phyloP scores from a whole-genome alignment of 2,113 vertebrate species.

The Heterotis niloticus region DNA sequence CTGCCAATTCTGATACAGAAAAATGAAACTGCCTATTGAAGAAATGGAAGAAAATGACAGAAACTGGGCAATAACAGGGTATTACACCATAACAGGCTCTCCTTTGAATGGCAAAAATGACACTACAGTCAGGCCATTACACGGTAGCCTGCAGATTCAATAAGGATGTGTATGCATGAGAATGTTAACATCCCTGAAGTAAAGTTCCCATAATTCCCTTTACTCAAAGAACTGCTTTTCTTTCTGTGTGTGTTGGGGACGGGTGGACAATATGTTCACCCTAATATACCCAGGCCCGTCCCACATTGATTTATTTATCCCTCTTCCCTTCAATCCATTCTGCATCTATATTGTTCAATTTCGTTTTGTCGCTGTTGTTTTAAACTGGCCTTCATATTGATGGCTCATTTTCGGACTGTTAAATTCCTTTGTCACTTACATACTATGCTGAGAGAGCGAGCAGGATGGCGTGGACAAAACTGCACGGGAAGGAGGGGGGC shows the following conservation, averaged over 20 bases:
- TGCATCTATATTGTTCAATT: background rate
- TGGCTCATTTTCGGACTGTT: background rate
- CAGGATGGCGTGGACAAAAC: background rate
- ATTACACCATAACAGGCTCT: background rate
- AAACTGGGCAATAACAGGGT: background rate
- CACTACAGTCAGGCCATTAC: background rate
- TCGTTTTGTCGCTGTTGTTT: background rate
- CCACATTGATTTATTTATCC: background rate
- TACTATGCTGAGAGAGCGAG: background rate
- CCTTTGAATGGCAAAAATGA: background rate
- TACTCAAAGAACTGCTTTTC: background rate
- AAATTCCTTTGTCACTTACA: conserved; percentile 5
- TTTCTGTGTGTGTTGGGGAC: too few relatives aligned
- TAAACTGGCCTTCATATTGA: conserved; percentile 12
- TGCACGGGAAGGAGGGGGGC: background rate
- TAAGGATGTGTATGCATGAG: background rate
- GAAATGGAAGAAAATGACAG: too few relatives aligned
- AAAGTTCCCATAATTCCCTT: background rate
- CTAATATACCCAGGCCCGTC: background rate
- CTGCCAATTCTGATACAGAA: too few relatives aligned
- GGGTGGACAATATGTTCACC: too few relatives aligned
- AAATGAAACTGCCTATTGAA: too few relatives aligned
- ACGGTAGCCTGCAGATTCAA: background rate
- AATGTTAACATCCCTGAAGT: background rate
- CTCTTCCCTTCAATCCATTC: background rate